Base-by-base conservation (phyloP, 2,888 invertebrate genomes). In the Cabera pusaria region DNA sequence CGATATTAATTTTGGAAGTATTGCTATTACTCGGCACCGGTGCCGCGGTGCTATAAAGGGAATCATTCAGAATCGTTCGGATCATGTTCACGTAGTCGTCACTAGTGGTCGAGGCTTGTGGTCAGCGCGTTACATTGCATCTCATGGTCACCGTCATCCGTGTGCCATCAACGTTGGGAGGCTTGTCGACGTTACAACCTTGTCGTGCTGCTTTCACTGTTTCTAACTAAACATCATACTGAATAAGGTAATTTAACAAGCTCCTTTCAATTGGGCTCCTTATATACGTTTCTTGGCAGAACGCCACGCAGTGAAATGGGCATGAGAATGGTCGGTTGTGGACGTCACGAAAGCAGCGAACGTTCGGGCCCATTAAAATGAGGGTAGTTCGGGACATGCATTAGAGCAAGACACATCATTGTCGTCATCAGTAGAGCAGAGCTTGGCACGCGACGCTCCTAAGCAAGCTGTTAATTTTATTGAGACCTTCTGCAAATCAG, bases 41-140 rank as follows among this genome's bases (percentile, higher is more conserved):
- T 87, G 87, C 87, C 85, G 84, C 77, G 87, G 85, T 87, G 87
- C 87, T 85, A 84, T 65, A 74, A 64, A 66, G 69, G 67, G 64
- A 57, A 59, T 68, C 62, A 71, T 64, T 64, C 60, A 64, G 63
- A 62, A 66, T 69, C 69, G 64, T 65, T 75, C 59, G 64, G 69
- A 60, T 69, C 73, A 75, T 72, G 61, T 67, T 68, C 71, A 70
- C 72, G 72, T 78, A 81, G 78, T 61, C 41, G 36, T 79, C 78
- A 80, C 59, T 78, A 81, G 76, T 59, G 62, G 61, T 74, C 68
- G 69, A 65, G 75, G 72, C 70, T 83, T 52, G 57, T 57, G 54
- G 55, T 70, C 64, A 64, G 64, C 65, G 70, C 64, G 60, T 60
- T 42, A 57, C 63, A 64, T 62, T 62, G 61, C 70, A 72, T 72